Conservation (phyloP, 2,113 vertebrate species). For the Lycaon pictus region DNA sequence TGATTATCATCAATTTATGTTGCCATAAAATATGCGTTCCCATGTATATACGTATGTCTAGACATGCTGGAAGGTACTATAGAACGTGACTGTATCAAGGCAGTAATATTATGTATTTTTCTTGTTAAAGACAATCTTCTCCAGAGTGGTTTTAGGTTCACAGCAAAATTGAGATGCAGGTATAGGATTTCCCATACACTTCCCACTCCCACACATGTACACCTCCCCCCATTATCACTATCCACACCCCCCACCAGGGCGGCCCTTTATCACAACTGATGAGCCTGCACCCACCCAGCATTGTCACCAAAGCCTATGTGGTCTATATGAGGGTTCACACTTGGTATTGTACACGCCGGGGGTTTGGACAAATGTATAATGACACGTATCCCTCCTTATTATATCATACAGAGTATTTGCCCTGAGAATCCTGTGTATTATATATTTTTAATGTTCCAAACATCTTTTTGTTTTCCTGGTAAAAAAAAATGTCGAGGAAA, state of each 20-base stretch:
- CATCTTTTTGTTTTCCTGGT: background rate
- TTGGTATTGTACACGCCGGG: background rate
- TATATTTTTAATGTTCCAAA: background rate
- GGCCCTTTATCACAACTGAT: background rate
- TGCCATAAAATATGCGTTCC: background rate
- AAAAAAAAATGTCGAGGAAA: background rate
- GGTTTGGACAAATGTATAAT: background rate
- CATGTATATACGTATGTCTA: background rate
- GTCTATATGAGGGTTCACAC: background rate
- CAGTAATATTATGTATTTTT: background rate
- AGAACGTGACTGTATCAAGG: background rate
- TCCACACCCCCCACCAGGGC: background rate
- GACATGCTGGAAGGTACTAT: background rate
- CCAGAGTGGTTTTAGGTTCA: background rate
- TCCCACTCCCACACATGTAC: background rate
- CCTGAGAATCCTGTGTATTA: background rate
- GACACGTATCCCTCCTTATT: background rate
- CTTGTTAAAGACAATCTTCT: background rate
- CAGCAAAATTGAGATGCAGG: background rate
- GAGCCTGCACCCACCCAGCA: background rate
- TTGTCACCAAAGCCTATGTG: background rate
- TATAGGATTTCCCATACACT: background rate
- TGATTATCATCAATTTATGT: background rate
- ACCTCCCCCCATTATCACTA: background rate
- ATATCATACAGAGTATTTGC: background rate